Base-by-base conservation (phyloP, 2,113 vertebrate genomes). In the Actinemys pallida region DNA sequence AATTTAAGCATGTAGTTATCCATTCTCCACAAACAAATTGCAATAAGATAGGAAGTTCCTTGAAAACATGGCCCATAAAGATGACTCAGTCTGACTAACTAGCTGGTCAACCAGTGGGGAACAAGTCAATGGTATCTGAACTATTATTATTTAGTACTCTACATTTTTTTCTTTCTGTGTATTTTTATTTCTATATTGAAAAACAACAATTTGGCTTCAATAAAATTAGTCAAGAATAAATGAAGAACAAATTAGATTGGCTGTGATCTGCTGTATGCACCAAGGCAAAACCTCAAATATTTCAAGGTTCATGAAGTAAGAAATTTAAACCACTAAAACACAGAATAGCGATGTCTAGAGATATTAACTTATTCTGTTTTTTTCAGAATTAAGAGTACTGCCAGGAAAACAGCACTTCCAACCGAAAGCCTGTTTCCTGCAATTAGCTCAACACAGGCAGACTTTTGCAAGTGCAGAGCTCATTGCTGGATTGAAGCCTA, bases 231-330 rank as follows among this genome's bases (percentile, higher is more conserved):
- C 47, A 78, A 91, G 81, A 95, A 87, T 29, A 95, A 95, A 92
- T 45, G 0, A 84, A 27, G 45, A 93, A 82, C 6, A 89, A 89
- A 65, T 95, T 79, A 94, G 83, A 94, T 35, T 86, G 52, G 93
- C 79, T 91, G 53, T 88, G 84, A 95, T 90, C 81, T 83, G 59
- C 62, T 59, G 5, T 82, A 49, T 89, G 92, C 95, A 88, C 94
- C 93, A 94, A 95, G 95, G 92, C 83, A 96, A 96, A 95, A 95
- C 45, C 57, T 96, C 86, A 94, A 98, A 89, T 92, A 94, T 57
- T 94, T 96, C 83, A 94, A 92, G 80, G 87, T 76, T 94, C 93
- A 93, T 88, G 96, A 95, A 97, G 27, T 78, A 92, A 92, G 84
- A 90, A 93, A 93, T 94, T 88, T 90, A 92, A 95, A 91, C 59